A percentile compares a stretch with the other conserved stretches of the same genome.
These are phyloP conservation scores for Picus viridis DNA, from an alignment of 2,797 vertebrate species.

Conservation along the genomic window DNA sequence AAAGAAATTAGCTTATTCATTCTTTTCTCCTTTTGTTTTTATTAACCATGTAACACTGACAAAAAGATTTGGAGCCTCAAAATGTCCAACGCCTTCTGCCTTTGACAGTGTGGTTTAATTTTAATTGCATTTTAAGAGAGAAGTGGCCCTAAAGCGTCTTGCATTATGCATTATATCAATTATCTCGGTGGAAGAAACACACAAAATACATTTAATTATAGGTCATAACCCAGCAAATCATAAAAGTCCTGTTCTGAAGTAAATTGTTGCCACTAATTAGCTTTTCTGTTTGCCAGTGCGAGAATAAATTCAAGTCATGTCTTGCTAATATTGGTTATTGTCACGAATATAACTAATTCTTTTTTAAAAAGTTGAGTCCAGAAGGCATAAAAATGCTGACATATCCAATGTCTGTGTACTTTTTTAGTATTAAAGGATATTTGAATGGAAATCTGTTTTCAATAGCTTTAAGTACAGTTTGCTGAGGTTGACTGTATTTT, in stretches of 20 bases:
- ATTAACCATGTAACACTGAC: conserved; percentile 31
- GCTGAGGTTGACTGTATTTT: neutral
- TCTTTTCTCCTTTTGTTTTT: neutral
- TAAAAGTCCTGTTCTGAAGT: conserved; percentile 73
- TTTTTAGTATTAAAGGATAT: neutral
- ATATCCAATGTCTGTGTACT: neutral
- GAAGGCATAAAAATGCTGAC: neutral
- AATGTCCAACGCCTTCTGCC: conserved; percentile 56
- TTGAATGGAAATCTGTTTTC: neutral
- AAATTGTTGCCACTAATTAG: conserved; percentile 80
- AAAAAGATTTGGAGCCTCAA: conserved; percentile 56
- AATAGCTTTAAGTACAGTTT: neutral
- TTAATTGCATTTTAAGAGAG: conserved; percentile 72
- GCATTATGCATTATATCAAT: conserved; percentile 72
- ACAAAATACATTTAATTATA: conserved; percentile 79
- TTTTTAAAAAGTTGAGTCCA: conserved; percentile 4
- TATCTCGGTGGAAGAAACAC: conserved; percentile 73
- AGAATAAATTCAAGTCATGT: conserved; percentile 59
- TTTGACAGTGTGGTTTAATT: conserved; percentile 61
- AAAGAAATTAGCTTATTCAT: conserved; percentile 42
- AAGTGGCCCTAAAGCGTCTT: conserved; percentile 62
- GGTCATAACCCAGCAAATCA: conserved; percentile 77
- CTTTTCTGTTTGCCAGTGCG: conserved; percentile 68
- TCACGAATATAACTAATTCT: conserved; percentile 31
- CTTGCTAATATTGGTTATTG: conserved; percentile 72